Base-by-base conservation (phyloP, 2,888 invertebrate species). In the Drosophila longiperda region DNA sequence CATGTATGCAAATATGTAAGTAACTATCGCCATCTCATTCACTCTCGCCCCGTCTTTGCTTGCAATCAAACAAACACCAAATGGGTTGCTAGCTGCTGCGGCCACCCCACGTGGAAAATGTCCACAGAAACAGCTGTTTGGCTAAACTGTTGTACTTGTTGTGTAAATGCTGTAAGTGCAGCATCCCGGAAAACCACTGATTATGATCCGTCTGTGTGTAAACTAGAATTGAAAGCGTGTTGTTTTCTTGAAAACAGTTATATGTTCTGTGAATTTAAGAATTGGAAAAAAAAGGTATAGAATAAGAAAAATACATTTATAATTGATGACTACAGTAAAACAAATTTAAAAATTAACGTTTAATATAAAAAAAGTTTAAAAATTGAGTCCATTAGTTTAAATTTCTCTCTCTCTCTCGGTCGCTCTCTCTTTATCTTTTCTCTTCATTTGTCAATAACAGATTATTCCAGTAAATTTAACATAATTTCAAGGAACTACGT, bases 21-120 rank as follows among this genome's bases (percentile, higher is more conserved):
- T 32, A 54, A 48, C 34, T 12, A 6, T 45, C 40, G 38, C 58
- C 38, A 52, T 26, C 53, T 23, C 34, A 42, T 26, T 23, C 40
- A 8, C 11, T 20, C 26, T 12, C 29, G 11, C 45, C 38, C 8
- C 4, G 29, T 29, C 34, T 12, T 17, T 63, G 38, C 55, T 83
- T 84, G 85, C 74, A 87, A 83, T 84, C 83, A 83, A 83, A 79
- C 85, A 87, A 74, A 60, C 60, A 73, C 42, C 66, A 67, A 61
- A 83, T 74, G 32, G 63, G 54, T n/a, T 54, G 54, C 58, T 52
- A 64, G 33, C 26, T 60, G 59, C 40, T 62, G 49, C 34, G n/a
- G 45, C 33, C 52, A 67, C 23, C 53, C 52, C 57, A 66, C 59
- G 36, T 75, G 72, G 53, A 66, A 69, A 55, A 50, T 66, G 74